Percentiles rank a stretch among this genome's conserved stretches.
Conservation (phyloP, 2,888 invertebrate species). For the Spisula solida region DNA sequence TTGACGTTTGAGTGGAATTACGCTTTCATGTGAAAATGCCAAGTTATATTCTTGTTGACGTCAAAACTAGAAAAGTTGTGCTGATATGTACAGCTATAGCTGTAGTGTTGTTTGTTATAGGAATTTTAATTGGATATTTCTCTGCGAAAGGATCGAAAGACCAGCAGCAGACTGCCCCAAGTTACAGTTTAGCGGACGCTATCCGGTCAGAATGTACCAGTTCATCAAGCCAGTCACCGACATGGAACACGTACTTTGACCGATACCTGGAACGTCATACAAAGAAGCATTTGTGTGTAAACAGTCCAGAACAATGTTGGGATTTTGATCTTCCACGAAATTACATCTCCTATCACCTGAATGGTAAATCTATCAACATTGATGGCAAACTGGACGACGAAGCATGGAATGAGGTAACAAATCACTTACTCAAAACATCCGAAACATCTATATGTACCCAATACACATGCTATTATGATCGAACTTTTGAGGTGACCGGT, state of each 20-base stretch:
- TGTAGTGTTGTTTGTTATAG: constrained; percentile 55
- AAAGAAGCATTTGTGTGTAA: constrained; percentile 50
- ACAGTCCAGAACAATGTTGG: constrained; percentile 37
- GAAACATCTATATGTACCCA: no score
- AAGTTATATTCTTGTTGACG: constrained; percentile 67
- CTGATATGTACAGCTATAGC: constrained; percentile 47
- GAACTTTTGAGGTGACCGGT: no score
- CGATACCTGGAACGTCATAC: constrained; percentile 52
- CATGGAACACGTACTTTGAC: constrained; percentile 46
- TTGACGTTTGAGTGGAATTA: neutral
- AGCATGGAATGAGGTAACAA: constrained; percentile 77
- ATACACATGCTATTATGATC: no score
- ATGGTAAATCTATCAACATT: constrained; percentile 74
- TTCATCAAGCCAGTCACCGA: neutral
- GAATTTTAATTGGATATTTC: constrained; percentile 67
- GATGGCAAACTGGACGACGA: constrained; percentile 80
- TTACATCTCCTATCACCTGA: constrained; percentile 78
- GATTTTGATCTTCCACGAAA: constrained; percentile 70
- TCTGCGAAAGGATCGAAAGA: constrained; percentile 44
- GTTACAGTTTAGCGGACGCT: constrained; percentile 33
- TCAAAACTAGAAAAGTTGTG: constrained; percentile 64
- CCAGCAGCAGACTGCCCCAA: neutral
- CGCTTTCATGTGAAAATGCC: constrained; percentile 50
- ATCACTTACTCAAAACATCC: neutral
- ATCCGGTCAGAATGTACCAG: constrained; percentile 32